Conservation (phyloP, 1,140 invertebrate genomes). For the Paralvinella palmiformis region DNA sequence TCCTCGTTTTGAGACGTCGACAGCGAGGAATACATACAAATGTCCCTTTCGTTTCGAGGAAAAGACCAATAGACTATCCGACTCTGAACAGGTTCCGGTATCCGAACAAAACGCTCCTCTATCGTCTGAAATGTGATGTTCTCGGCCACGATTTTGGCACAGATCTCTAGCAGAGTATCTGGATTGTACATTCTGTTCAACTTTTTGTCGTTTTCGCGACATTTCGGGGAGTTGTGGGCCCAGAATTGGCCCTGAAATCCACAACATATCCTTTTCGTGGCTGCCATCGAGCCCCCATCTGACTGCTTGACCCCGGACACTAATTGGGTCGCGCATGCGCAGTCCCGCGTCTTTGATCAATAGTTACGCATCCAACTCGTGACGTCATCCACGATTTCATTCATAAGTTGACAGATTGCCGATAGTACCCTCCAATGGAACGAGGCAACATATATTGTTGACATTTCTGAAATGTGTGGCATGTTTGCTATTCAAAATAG, state of each 20-base stretch:
- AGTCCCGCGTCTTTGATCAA: too few species aligned
- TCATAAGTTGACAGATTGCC: too few species aligned
- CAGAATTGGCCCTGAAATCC: slow-evolving; percentile 24
- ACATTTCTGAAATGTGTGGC: too few species aligned
- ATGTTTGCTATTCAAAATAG: too few species aligned
- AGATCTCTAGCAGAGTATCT: slow-evolving; percentile 68
- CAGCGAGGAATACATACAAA: slow-evolving; percentile 82
- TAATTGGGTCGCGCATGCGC: not conserved
- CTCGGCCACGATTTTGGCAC: slow-evolving; percentile 74
- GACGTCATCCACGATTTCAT: too few species aligned
- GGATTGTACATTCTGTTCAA: slow-evolving; percentile 38
- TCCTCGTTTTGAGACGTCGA: slow-evolving; percentile 53
- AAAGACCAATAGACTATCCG: slow-evolving; percentile 84
- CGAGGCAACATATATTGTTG: too few species aligned
- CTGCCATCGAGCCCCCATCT: slow-evolving; percentile 47
- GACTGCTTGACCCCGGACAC: too few species aligned
- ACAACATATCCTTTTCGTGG: slow-evolving; percentile 48
- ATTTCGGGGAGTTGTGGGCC: slow-evolving; percentile 26
- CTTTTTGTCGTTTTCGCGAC: slow-evolving; percentile 29
- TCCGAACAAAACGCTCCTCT: slow-evolving; percentile 76
- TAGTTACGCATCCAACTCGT: too few species aligned
- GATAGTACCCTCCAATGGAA: too few species aligned
- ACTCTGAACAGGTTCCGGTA: slow-evolving; percentile 79
- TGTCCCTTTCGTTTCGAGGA: slow-evolving; percentile 76
- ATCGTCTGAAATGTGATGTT: slow-evolving; percentile 78